These are phyloP conservation scores for Drosophila albomicans DNA, from an alignment of 1,140 invertebrate species.

Conservation along the genomic window DNA sequence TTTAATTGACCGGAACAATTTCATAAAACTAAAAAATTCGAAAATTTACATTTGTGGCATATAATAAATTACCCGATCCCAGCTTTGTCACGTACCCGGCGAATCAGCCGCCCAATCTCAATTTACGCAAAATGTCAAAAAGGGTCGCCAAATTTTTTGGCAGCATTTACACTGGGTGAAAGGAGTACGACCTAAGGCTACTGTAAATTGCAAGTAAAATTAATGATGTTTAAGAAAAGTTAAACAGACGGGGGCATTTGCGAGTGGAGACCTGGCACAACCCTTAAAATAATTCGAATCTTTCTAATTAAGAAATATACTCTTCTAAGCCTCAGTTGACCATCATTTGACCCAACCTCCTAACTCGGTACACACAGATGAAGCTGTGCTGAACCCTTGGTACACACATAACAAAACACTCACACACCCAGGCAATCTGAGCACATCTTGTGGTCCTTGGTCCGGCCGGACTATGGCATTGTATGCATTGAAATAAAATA, in stretches of 20 bases:
- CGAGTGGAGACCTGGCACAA: slow-evolving; percentile 25
- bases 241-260: not conserved
- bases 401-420: slow-evolving; percentile 15
- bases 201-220: slow-evolving; percentile 71
- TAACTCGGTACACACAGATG: slow-evolving; percentile 7
- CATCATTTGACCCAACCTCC: slow-evolving; percentile 52
- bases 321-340: slow-evolving; percentile 50
- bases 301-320: slow-evolving; percentile 83
- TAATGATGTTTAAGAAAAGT: slow-evolving; percentile 76
- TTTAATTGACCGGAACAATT: slow-evolving; percentile 83
- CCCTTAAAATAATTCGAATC: slow-evolving; percentile 71
- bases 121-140: slow-evolving; percentile 57
- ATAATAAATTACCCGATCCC: slow-evolving; percentile 71
- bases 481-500: slow-evolving; percentile 83
- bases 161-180: slow-evolving; percentile 33
- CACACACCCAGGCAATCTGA: slow-evolving; percentile 7
- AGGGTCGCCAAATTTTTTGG: slow-evolving; percentile 52
- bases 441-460: slow-evolving; percentile 60
- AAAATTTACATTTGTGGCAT: slow-evolving; percentile 47
- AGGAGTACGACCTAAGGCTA: slow-evolving; percentile 57
- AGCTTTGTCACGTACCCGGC: slow-evolving; percentile 64
- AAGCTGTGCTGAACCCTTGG: slow-evolving; percentile 56
- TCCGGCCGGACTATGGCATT: slow-evolving; percentile 48
- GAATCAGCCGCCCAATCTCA: slow-evolving; percentile 10
- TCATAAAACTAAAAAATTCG: slow-evolving; percentile 77